phyloP scores from a whole-genome alignment of 2,888 invertebrate genomes.

The Pammene fasciana region DNA sequence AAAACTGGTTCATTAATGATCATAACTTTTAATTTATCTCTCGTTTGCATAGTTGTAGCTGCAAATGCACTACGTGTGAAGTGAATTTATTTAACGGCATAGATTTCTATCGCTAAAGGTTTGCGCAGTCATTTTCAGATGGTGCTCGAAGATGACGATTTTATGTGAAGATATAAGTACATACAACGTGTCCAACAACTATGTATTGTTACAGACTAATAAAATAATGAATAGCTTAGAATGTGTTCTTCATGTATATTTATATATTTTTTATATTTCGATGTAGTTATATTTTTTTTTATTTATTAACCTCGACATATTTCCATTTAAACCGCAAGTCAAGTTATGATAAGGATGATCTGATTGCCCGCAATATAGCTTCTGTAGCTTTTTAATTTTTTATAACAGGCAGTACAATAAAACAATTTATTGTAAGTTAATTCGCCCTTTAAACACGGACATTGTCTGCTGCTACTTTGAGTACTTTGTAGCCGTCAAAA shows the following conservation, averaged over 20 bases:
- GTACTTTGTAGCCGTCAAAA: constrained; percentile 61
- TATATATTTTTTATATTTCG: background rate
- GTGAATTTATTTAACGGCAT: constrained; percentile 56
- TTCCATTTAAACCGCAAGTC: constrained; percentile 26
- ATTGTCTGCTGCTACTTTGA: constrained; percentile 56
- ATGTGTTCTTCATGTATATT: no score
- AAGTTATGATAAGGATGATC: constrained; percentile 32
- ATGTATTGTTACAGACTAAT: no score
- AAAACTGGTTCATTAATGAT: constrained; percentile 76
- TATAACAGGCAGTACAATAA: constrained; percentile 67
- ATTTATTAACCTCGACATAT: constrained; percentile 1
- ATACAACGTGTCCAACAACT: background rate
- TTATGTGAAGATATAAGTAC: background rate
- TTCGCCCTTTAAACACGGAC: constrained; percentile 70
- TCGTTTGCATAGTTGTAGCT: constrained; percentile 61
- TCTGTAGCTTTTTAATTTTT: constrained; percentile 55
- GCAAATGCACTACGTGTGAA: constrained; percentile 62
- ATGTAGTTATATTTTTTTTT: no score
- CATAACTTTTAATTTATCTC: constrained; percentile 74
- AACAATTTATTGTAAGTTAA: constrained; percentile 72
- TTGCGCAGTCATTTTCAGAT: constrained; percentile 15
- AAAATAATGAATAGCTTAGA: no score
- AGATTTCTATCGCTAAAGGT: constrained; percentile 50
- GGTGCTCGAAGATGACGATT: constrained; percentile 16
- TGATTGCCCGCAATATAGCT: constrained; percentile 40